A percentile compares a stretch with the other conserved stretches of the same genome.
Evolutionary conservation across 2,797 vertebrate species (phyloP).

Genomic region (Liasis olivaceus): DNA sequence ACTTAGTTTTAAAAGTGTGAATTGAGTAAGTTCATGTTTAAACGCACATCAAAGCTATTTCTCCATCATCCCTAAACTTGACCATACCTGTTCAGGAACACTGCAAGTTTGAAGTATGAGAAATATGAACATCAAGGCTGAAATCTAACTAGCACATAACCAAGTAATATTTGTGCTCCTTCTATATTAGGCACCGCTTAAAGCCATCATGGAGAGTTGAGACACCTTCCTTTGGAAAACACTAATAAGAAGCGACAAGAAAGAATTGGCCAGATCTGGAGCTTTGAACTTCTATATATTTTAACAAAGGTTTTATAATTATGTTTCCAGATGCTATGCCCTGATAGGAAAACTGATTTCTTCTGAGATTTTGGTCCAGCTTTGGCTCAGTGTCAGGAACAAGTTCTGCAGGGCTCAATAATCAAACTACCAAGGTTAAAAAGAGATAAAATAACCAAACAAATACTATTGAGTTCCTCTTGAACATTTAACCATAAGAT

Average conservation of each 20-base stretch:
- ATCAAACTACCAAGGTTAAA: background rate
- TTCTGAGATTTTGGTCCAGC: background rate
- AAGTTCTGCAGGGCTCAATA: background rate
- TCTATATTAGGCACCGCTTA: conserved; percentile 40
- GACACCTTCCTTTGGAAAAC: conserved; percentile 17
- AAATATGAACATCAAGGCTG: conserved; percentile 35
- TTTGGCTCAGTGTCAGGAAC: conserved; percentile 31
- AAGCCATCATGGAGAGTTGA: conserved; percentile 52
- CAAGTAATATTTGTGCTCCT: conserved; percentile 53
- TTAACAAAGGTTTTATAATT: conserved; percentile 30
- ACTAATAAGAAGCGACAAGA: conserved; percentile 27
- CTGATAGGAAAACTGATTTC: conserved; percentile 32
- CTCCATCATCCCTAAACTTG: background rate
- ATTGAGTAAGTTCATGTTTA: background rate
- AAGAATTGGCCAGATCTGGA: conserved; percentile 13
- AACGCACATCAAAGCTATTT: background rate
- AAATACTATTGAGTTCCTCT: background rate
- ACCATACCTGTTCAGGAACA: background rate
- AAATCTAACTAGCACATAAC: conserved; percentile 47
- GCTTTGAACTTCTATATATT: conserved; percentile 22
- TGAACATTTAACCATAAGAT: background rate
- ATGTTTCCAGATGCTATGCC: conserved; percentile 33
- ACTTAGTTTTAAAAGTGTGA: background rate
- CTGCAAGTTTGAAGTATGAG: conserved; percentile 5
- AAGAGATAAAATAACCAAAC: background rate